Base-by-base conservation (phyloP, 2,113 vertebrate genomes). In the Halichoerus grypus region DNA sequence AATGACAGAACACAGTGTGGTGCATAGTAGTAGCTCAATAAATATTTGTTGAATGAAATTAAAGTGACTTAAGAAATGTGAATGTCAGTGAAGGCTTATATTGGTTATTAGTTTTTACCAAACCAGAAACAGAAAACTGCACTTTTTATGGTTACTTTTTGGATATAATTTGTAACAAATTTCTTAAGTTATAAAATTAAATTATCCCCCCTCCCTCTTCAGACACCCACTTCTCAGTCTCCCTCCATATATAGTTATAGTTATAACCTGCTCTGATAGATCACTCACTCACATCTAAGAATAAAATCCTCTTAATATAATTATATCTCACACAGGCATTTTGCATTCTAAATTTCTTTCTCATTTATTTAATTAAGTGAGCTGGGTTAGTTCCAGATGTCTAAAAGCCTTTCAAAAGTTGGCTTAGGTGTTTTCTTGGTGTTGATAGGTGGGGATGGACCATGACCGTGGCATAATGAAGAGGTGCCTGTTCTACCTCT, bases 221-320 rank as follows among this genome's bases (percentile, higher is more conserved):
- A 92, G 51, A 86, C 22, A 81, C 76, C 82, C 24, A 81, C 80
- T 95, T 95, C 59, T 94, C 46, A 26, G 61, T 93, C 67, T 92
- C 8, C 39, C 22, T 95, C 28, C 83, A 82, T 86, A 79, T 92
- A 83, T 49, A 90, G 65, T 42, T 88, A 28, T 86, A 53, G 39
- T 92, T 87, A 72, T 92, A 95, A 88, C 31, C 33, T 92, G 59
- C 51, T 85, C 8, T 94, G 82, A 59, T 90, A 51, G 49, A 63
- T 97, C 91, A 79, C 24, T 93, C 39, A 53, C 22, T 76, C 46
- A 92, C 7, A 84, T 69, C n/a, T 84, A 90, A 94, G 80, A 96
- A 87, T 87, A 97, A 94, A 97, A 95, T 89, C 19, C 55, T 95
- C 39, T 94, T 80, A 46, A 87, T 69, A 31, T 83, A 94, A 80